These are phyloP conservation scores for Apodemus speciosus DNA, from an alignment of 2,113 vertebrate species.

Conservation along the genomic window DNA sequence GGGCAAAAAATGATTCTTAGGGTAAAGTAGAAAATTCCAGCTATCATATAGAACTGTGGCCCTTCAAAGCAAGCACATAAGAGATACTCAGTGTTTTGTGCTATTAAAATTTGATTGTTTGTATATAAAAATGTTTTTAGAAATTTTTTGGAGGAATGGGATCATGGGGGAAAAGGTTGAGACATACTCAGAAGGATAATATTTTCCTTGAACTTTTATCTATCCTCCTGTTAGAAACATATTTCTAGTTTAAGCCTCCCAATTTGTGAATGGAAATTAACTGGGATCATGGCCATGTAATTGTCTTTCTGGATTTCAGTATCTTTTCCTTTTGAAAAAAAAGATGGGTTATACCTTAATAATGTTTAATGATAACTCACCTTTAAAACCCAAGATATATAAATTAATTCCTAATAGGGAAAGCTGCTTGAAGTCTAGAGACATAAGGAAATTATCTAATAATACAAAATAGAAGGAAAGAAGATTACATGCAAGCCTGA, in stretches of 20 bases:
- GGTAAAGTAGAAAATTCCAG: background rate
- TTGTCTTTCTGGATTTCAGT: background rate
- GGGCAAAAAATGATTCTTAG: background rate
- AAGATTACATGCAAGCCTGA: background rate
- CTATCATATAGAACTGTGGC: background rate
- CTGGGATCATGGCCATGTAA: background rate
- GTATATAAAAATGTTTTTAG: background rate
- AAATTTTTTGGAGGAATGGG: background rate
- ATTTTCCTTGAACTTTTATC: background rate
- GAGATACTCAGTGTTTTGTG: background rate
- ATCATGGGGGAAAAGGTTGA: background rate
- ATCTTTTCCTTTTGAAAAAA: background rate
- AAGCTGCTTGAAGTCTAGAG: background rate
- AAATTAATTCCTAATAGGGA: conserved; percentile 7
- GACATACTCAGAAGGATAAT: background rate
- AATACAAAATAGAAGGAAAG: background rate
- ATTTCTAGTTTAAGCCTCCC: background rate
- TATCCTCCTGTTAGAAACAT: background rate
- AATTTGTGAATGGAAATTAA: background rate
- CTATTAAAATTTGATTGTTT: background rate
- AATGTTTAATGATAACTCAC: conserved; percentile 2
- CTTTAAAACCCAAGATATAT: background rate
- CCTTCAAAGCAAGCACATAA: background rate
- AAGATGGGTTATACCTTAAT: background rate
- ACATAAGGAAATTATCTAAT: background rate